These are phyloP conservation scores for Nasonia oneida DNA, from an alignment of 2,888 invertebrate species.

Conservation along the genomic window DNA sequence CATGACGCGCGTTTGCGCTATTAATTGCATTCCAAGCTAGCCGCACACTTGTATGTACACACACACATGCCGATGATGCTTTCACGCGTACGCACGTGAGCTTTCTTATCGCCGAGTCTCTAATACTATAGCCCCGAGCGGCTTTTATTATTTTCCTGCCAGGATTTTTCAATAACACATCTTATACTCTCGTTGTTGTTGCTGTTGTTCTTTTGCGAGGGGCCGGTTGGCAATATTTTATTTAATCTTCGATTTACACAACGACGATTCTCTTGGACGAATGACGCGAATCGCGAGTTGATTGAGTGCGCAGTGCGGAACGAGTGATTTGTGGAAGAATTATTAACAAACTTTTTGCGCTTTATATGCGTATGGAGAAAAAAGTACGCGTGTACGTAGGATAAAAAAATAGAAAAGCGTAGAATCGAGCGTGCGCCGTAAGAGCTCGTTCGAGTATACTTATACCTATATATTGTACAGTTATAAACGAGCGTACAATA, in stretches of 20 bases:
- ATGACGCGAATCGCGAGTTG: background rate
- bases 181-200: too few species aligned
- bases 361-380: too few species aligned
- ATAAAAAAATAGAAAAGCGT: too few species aligned
- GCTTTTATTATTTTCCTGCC: background rate
- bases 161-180: background rate
- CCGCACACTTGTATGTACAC: background rate
- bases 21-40: slow-evolving; percentile 29
- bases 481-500: background rate
- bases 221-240: background rate
- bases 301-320: too few species aligned
- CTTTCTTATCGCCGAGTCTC: background rate
- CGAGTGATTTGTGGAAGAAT: too few species aligned
- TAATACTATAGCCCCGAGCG: background rate
- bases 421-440: too few species aligned
- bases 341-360: too few species aligned
- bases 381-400: too few species aligned
- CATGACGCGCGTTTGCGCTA: slow-evolving; percentile 66
- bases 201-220: too few species aligned
- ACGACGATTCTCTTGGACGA: too few species aligned
- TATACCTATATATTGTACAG: background rate
- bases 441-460: too few species aligned
- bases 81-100: background rate
- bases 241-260: background rate
- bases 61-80: background rate